Evolutionary conservation across 2,797 vertebrate genomes (phyloP).

Genomic region (Meriones psammophilus): DNA sequence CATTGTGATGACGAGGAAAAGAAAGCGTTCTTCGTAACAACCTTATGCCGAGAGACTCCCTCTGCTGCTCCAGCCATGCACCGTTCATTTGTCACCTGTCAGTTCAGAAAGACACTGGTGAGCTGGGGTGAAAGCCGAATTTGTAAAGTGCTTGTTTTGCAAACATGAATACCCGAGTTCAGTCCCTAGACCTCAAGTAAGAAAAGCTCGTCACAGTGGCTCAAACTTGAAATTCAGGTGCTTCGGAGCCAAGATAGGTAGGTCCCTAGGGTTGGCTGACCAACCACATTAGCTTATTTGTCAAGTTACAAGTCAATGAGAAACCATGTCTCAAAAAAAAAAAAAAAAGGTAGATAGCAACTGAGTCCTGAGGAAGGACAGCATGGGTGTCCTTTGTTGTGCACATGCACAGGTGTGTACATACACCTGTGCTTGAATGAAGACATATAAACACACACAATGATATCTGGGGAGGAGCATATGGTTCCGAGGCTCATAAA

Average conservation of each 20-base stretch:
- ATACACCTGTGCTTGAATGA: neutral
- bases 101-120: neutral
- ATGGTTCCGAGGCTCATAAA: too few relatives aligned
- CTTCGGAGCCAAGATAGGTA: neutral
- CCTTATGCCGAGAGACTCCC: neutral
- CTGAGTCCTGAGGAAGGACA: neutral
- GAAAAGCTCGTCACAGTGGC: neutral
- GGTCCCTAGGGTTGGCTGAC: neutral
- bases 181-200: neutral
- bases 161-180: neutral
- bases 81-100: slow-evolving; percentile 12
- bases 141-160: neutral
- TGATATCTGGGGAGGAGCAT: too few relatives aligned
- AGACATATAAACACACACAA: neutral
- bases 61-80: neutral
- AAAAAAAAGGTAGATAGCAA: neutral
- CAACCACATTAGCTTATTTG: neutral
- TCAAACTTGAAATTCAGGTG: neutral
- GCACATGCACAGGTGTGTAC: neutral
- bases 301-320: neutral
- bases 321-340: neutral
- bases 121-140: neutral
- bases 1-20: neutral
- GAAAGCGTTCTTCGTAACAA: neutral
- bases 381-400: neutral